Percentiles rank a stretch among this genome's conserved stretches.
These are phyloP conservation scores for Triplophysa siluroides DNA, from an alignment of 2,113 vertebrate genomes.

Conservation along the genomic window DNA sequence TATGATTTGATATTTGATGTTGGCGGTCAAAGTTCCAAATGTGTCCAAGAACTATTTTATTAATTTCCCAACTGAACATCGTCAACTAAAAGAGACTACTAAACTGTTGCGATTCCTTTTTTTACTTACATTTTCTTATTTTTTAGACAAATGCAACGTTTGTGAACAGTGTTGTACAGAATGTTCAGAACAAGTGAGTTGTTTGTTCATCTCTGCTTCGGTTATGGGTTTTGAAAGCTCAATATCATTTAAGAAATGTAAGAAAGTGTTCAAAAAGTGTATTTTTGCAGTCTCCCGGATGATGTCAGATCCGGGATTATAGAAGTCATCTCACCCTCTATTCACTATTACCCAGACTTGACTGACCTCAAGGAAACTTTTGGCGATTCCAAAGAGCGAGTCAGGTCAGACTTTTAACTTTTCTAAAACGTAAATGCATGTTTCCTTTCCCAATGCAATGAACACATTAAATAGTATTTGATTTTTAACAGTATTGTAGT, in stretches of 20 bases:
- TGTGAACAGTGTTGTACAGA: conserved; percentile 71
- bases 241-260: background rate
- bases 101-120: background rate
- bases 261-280: conserved; percentile 3
- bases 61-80: no score
- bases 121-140: conserved; percentile 9
- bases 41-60: no score
- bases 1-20: no score
- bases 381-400: conserved; percentile 76
- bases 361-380: conserved; percentile 68
- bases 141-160: conserved; percentile 76
- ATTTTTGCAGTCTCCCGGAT: conserved; percentile 72
- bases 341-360: conserved; percentile 78
- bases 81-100: no score
- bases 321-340: conserved; percentile 80
- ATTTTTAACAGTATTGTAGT: no score
- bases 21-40: no score
- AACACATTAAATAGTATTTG: no score
- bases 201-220: background rate
- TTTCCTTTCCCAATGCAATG: no score
- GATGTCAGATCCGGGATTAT: conserved; percentile 78
- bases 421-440: no score
- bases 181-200: conserved; percentile 78
- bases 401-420: conserved; percentile 73
- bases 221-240: background rate